A percentile compares a stretch with the other conserved stretches of the same genome.
These are phyloP conservation scores for Brenthis ino DNA, from an alignment of 2,888 invertebrate species.

Conservation along the genomic window DNA sequence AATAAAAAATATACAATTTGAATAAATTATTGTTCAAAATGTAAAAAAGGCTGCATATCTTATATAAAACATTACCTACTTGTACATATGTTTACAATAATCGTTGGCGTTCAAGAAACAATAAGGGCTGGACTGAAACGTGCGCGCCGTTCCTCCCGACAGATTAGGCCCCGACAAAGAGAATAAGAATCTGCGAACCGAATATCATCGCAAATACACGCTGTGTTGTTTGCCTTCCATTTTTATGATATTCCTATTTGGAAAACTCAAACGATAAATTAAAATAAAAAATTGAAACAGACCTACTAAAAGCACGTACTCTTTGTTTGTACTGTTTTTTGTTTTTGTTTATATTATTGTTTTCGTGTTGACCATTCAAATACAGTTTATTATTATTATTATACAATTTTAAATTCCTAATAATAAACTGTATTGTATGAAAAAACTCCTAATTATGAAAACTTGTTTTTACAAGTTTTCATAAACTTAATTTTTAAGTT, in stretches of 20 bases:
- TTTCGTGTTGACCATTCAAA: neutral
- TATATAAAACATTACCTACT: conserved; percentile 2
- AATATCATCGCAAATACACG: conserved; percentile 73
- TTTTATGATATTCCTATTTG: conserved; percentile 70
- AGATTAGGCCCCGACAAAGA: conserved; percentile 73
- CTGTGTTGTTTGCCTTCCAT: conserved; percentile 72
- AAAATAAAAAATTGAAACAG: conserved; percentile 63
- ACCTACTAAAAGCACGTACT: conserved; percentile 59
- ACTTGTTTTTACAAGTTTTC: too few species aligned
- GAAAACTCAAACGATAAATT: conserved; percentile 55
- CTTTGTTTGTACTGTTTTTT: conserved; percentile 38
- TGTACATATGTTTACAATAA: conserved; percentile 31
- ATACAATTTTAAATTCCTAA: too few species aligned
- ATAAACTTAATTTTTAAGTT: too few species aligned
- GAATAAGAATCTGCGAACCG: conserved; percentile 67
- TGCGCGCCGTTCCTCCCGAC: conserved; percentile 62
- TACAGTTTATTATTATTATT: too few species aligned
- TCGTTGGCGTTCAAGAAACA: conserved; percentile 68
- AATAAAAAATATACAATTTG: too few species aligned
- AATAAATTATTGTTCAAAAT: too few species aligned
- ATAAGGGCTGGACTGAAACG: conserved; percentile 65
- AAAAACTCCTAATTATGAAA: too few species aligned
- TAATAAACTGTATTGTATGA: too few species aligned
- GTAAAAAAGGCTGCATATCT: neutral
- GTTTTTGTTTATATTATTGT: neutral